Conservation (phyloP, 2,888 invertebrate genomes). For the Perizoma affinitatum region DNA sequence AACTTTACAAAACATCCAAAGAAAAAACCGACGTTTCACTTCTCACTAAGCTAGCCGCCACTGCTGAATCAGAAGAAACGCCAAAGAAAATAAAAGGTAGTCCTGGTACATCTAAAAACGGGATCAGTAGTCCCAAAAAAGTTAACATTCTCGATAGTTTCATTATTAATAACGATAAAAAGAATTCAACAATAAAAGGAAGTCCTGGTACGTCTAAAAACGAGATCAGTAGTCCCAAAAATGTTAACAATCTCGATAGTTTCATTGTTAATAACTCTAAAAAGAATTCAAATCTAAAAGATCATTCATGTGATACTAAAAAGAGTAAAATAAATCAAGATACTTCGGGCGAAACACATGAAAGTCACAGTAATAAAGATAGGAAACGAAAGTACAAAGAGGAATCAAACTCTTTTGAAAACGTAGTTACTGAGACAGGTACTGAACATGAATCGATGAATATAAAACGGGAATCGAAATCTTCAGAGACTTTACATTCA, state of each 20-base stretch:
- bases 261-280: slow-evolving; percentile 15
- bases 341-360: slow-evolving; percentile 5
- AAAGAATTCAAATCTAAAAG: slow-evolving; percentile 48
- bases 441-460: slow-evolving; percentile 13
- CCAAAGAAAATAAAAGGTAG: slow-evolving; percentile 52
- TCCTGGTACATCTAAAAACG: slow-evolving; percentile 26
- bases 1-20: slow-evolving; percentile 88
- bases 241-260: slow-evolving; percentile 19
- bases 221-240: slow-evolving; percentile 14
- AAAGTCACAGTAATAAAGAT: slow-evolving; percentile 24
- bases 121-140: slow-evolving; percentile 13
- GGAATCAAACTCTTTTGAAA: slow-evolving; percentile 5
- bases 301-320: slow-evolving; percentile 3
- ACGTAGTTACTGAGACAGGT: slow-evolving; percentile 19
- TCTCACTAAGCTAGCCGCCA: slow-evolving; percentile 74
- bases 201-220: slow-evolving; percentile 29
- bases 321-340: slow-evolving; percentile 22
- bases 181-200: slow-evolving; percentile 48
- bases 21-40: slow-evolving; percentile 85
- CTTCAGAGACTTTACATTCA: slow-evolving; percentile 7
- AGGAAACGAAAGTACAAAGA: slow-evolving; percentile 27
- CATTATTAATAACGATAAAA: slow-evolving; percentile 4
- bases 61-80: slow-evolving; percentile 52
- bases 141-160: slow-evolving; percentile 22
- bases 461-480: slow-evolving; percentile 8